Evolutionary conservation across 1,140 invertebrate genomes (phyloP).

Genomic region (Stenopsyche tienmushanensis): DNA sequence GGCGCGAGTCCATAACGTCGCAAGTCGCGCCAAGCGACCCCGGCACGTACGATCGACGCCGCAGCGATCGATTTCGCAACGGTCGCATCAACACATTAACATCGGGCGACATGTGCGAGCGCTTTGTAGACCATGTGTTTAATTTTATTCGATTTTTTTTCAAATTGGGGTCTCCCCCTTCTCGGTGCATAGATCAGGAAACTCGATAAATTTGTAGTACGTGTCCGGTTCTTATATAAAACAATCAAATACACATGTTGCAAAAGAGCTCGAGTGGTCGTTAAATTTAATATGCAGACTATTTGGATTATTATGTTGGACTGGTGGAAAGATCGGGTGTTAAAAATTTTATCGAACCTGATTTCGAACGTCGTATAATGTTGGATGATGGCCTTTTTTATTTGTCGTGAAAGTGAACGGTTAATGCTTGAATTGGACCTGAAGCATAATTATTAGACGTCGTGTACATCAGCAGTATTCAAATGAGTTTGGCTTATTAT

Average conservation of each 20-base stretch:
- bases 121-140: constrained; percentile 35
- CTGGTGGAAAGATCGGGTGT: too few species aligned
- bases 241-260: neutral
- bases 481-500: too few species aligned
- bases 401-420: too few species aligned
- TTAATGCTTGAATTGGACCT: too few species aligned
- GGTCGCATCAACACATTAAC: neutral
- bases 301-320: too few species aligned
- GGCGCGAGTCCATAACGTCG: neutral
- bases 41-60: neutral
- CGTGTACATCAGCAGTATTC: too few species aligned
- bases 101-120: constrained; percentile 34
- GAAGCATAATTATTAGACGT: too few species aligned
- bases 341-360: too few species aligned
- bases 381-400: too few species aligned
- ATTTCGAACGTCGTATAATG: too few species aligned
- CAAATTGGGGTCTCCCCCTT: neutral
- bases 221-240: constrained; percentile 8
- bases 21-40: neutral
- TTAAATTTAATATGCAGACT: too few species aligned
- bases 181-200: constrained; percentile 3
- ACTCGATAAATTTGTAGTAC: constrained; percentile 11
- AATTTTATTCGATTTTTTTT: constrained; percentile 16
- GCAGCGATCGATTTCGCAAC: neutral
- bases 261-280: neutral